These are phyloP conservation scores for Gracilinanus agilis DNA, from an alignment of 2,113 vertebrate genomes.

Conservation along the genomic window DNA sequence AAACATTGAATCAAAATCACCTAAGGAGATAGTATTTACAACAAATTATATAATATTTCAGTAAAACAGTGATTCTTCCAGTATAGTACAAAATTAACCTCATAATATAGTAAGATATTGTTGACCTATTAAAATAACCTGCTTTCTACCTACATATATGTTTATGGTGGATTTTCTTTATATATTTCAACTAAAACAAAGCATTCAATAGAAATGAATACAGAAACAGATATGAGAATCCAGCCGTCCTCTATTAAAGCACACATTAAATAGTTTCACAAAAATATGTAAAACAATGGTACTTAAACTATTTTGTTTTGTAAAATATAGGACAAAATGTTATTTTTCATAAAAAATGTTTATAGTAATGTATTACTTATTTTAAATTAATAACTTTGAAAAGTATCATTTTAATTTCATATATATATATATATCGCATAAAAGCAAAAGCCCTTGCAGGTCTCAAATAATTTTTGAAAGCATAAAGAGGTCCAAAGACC, in stretches of 20 bases:
- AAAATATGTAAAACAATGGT: no score
- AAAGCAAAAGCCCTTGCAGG: not conserved
- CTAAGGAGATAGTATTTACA: not conserved
- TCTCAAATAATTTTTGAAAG: not conserved
- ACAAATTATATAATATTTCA: not conserved
- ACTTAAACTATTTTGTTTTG: no score
- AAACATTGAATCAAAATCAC: not conserved
- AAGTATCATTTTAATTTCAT: no score
- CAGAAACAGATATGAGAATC: not conserved
- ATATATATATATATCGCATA: not conserved
- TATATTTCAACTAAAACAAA: not conserved
- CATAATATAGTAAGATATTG: not conserved
- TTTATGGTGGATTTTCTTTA: not conserved
- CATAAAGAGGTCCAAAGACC: not conserved
- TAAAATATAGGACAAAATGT: not conserved
- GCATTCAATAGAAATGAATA: not conserved
- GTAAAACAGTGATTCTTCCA: not conserved
- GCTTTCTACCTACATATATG: not conserved
- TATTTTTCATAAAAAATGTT: not conserved
- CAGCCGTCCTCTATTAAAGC: not conserved
- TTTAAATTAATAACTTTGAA: not conserved
- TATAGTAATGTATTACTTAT: not conserved
- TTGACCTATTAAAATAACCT: not conserved
- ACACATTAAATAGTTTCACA: no score
- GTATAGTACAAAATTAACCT: not conserved